Evolutionary conservation across 30 jellyfish, hydroid and myxozoan genomes (phyloP), one percentile per base, ranked within the genome.

Genomic region (Pseudorhiza aurosa): DNA sequence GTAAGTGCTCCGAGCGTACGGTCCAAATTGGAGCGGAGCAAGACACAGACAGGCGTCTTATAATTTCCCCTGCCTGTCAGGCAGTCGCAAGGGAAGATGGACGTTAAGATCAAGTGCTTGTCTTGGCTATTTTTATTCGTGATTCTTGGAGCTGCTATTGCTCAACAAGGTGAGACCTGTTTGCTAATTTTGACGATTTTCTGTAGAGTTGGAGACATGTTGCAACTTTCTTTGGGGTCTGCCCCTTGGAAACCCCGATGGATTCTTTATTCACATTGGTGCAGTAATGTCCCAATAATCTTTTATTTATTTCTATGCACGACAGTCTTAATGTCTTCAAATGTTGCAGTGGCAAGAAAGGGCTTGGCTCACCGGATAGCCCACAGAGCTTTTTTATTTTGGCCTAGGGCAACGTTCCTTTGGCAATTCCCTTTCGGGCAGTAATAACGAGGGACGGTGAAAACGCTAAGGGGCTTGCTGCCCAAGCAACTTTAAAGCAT

Each of bases 41-140:
- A 68, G 88, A 55, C 87, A 77, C 89, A 77, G 83, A 26, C 72
- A 62, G 51, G 89, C 89, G 89, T 77, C 82, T 57, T 40, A 77
- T 60, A 59, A 46, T 60, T 77, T 50, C 89, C 89, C 81, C 77
- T 77, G 89, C 89, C 89, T 59, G 64, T 59, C 19, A 10, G 89
- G 89, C 89, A 77, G 89, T 77, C 36, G 40, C 68, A 46, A 75
- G 89, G 89, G 89, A 77, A 77, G 68, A 77, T 77, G 89, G 89
- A 77, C 83, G 83, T 70, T 70, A 32, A 57, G 42, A 0, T 70
- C 69, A 70, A 45, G 72, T 58, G 46, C 70, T 70, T 70, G 77
- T 64, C 77, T 64, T 64, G 58, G 77, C 77, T 64, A 59, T 64
- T 64, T 35, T 64, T 64, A 40, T 64, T 64, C 50, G 2, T 35